Base-by-base conservation (phyloP, 2,888 invertebrate species). In the Dendrolimus pini region DNA sequence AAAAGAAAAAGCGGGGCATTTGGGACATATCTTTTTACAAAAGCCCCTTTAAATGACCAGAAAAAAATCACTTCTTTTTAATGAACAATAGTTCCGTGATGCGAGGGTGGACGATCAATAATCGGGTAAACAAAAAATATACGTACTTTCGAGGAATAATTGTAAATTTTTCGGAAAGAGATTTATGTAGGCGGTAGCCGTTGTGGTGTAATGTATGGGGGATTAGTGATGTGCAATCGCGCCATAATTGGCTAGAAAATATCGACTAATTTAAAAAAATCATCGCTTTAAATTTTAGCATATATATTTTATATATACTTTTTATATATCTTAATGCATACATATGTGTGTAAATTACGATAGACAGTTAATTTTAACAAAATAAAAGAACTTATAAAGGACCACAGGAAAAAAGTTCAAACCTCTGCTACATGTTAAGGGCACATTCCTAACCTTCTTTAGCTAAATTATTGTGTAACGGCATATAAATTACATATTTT, bases 81-180 rank as follows among this genome's bases (percentile, higher is more conserved):
- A 70, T 63, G 68, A 47, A 86, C 88, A 89, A 90, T 80, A 66
- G 83, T 55, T 65, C 68, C 77, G 68, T 80, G 80, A 83, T 80
- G 89, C 78, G 89, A 81, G 89, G 90, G 89, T 86, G 89, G 87
- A 87, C 85, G 81, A 83, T 84, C 84, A 80, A 83, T 87, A 78
- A 87, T 86, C 81, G 70, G 64, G 66, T 65, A 63, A 63, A 70
- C 65, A 74, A 81, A 83, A 79, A 83, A 85, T 79, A 79, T 67
- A 65, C 63, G 69, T 73, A 71, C 77, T 83, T 83, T 47, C 47
- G 47, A 12, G 47, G 47, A 85, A 87, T 88, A 85, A 85, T 87
- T 87, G 85, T 85, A 80, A 80, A 83, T 85, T 85, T 76, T 78
- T 73, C 80, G 78, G 79, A 83, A 81, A 75, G 76, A 82, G 87